Evolutionary conservation across 2,797 vertebrate species (phyloP), one percentile per base, ranked within the genome.

Genomic region (Gymnopithys bicolor): DNA sequence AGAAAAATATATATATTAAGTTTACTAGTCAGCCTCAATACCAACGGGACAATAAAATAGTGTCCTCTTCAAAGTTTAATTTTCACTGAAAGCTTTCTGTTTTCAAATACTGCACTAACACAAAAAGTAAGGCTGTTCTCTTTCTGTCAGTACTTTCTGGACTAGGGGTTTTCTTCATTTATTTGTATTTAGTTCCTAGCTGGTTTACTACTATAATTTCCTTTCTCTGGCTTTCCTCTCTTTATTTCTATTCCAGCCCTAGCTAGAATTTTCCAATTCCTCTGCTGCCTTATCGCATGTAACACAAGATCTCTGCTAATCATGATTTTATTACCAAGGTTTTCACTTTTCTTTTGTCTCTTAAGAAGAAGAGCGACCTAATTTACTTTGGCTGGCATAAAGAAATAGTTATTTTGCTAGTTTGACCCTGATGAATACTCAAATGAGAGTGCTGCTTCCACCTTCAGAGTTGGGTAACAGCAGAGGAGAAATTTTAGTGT

Each of bases 231-330:
- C 32, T 81, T 64, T 9, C 18, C 2, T 77, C 12, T 13, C 15
- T 37, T 39, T 51, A 48, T 70, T 91, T 21, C 1, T 60, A 3
- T 32, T 87, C 19, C 12, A 21, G 17, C 1, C 5, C 11, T 58
- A 16, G 3, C 14, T 41, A 88, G 39, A 86, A 33, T 62, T 81
- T 75, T 41, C n/a, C 15, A 32, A 17, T 73, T 84, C 6, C 22
- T 87, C 27, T 2, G 2, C n/a, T 33, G 18, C 16, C 8, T 89
- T n/a, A 62, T 46, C 30, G 41, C 0, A 0, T 10, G 10, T 39
- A 53, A 39, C 8, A n/a, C 4, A 60, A 37, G 11, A 53, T 33
- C 45, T 13, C n/a, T 59, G 10, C 8, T 89, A 32, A 53, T 35
- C 19, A 39, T 43, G 3, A 8, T 76, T 35, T 79, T 75, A 55